A percentile compares a stretch with the other conserved stretches of the same genome.
Evolutionary conservation across 2,113 vertebrate genomes (phyloP).

Genomic region (Leptobrachium ailaonicum): DNA sequence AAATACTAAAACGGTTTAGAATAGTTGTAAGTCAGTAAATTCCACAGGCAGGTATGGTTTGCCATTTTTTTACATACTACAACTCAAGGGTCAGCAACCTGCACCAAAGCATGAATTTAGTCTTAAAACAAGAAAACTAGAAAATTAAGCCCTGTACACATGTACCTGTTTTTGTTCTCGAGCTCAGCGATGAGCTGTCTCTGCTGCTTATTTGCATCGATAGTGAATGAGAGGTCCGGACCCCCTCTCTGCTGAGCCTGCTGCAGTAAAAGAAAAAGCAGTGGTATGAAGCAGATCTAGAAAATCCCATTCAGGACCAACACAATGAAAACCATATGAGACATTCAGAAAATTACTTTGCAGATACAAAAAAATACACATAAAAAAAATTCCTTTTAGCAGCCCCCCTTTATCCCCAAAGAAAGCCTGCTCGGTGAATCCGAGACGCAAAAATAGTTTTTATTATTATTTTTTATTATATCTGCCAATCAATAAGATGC

Average conservation of each 20-base stretch:
- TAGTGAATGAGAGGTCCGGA: constrained; percentile 88
- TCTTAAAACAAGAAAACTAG: too few relatives aligned
- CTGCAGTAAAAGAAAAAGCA: constrained; percentile 65
- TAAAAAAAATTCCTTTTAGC: not conserved
- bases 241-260: constrained; percentile 83
- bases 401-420: not conserved
- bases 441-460: constrained; percentile 17
- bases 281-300: not conserved
- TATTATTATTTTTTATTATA: constrained; percentile 4
- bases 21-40: too few relatives aligned
- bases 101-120: too few relatives aligned
- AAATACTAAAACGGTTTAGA: too few relatives aligned
- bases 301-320: not conserved
- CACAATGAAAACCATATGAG: constrained; percentile 10
- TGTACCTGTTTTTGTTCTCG: constrained; percentile 95
- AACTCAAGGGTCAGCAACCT: too few relatives aligned
- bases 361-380: not conserved
- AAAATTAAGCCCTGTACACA: not conserved
- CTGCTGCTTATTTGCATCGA: constrained; percentile 95
- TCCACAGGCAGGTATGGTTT: too few relatives aligned
- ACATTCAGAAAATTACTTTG: not conserved
- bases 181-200: constrained; percentile 96
- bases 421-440: not conserved
- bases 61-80: too few relatives aligned
- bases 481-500: not conserved